Percentiles rank a stretch among this genome's conserved stretches.
These are phyloP conservation scores for Ammodytes dubius DNA, from an alignment of 2,113 vertebrate species.

Conservation along the genomic window DNA sequence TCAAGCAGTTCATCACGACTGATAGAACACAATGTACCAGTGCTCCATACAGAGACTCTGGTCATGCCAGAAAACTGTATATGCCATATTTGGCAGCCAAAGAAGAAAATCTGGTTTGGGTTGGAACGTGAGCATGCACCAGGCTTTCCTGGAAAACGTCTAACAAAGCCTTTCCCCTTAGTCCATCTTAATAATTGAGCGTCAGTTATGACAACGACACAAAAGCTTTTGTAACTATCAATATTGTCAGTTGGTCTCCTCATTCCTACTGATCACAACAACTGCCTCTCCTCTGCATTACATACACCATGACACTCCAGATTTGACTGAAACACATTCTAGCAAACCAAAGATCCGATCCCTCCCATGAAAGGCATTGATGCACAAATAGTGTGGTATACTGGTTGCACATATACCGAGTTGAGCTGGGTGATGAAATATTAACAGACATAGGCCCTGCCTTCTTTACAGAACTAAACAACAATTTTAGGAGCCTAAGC, in stretches of 20 bases:
- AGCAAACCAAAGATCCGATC: background rate
- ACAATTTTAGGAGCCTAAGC: background rate
- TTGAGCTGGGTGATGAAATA: constrained; percentile 24
- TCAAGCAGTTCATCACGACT: background rate
- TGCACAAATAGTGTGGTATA: background rate
- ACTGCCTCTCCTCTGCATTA: background rate
- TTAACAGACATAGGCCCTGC: background rate
- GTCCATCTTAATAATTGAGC: background rate
- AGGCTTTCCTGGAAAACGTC: background rate
- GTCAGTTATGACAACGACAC: background rate
- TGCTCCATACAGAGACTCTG: background rate
- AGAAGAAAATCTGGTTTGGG: constrained; percentile 72
- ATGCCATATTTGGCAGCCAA: constrained; percentile 52
- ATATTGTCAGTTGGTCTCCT: background rate
- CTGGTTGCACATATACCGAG: constrained; percentile 10
- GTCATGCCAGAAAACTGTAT: background rate
- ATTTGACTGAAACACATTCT: background rate
- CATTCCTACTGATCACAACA: background rate
- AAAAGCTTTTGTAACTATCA: background rate
- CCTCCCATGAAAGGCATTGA: background rate
- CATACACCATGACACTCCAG: background rate
- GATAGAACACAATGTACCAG: constrained; percentile 19
- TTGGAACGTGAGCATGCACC: background rate
- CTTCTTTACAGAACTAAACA: constrained; percentile 13
- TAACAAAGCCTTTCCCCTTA: background rate